phyloP scores from a whole-genome alignment of 2,797 vertebrate species.

The Falco rusticolus region DNA sequence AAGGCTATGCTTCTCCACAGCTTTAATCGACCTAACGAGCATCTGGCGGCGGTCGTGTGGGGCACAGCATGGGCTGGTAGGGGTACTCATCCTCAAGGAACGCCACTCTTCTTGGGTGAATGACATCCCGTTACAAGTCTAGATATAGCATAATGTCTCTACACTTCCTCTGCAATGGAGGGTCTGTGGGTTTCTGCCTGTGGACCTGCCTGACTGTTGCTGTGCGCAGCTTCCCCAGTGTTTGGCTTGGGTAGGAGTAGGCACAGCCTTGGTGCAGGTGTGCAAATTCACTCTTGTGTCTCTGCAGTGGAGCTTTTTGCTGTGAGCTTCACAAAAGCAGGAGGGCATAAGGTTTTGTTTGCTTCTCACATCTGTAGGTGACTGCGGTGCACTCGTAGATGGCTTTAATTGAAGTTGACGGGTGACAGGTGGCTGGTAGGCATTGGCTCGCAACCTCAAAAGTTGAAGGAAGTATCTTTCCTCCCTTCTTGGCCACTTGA shows the following conservation, averaged over 20 bases:
- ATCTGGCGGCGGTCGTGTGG: fast-evolving
- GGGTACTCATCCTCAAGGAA: background rate
- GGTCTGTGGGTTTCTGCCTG: background rate
- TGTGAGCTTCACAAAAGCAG: background rate
- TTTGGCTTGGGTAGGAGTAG: background rate
- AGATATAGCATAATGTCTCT: fast-evolving
- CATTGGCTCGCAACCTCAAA: background rate
- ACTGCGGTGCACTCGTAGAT: background rate
- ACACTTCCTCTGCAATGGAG: fast-evolving
- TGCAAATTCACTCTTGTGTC: background rate
- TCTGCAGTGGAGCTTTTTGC: background rate
- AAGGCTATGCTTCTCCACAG: slow-evolving; percentile 26
- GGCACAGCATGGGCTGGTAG: fast-evolving
- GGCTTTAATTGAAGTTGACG: background rate
- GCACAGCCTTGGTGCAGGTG: background rate
- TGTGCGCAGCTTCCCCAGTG: background rate
- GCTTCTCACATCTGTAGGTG: background rate
- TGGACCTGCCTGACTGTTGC: background rate
- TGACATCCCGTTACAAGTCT: fast-evolving
- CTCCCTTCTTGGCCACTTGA: background rate
- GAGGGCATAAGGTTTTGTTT: background rate
- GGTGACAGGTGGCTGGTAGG: background rate
- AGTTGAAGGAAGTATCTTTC: background rate
- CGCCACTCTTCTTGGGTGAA: fast-evolving
- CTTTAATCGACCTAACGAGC: background rate